Conservation (phyloP, 2,797 vertebrate genomes). For the Carcharodon carcharias region DNA sequence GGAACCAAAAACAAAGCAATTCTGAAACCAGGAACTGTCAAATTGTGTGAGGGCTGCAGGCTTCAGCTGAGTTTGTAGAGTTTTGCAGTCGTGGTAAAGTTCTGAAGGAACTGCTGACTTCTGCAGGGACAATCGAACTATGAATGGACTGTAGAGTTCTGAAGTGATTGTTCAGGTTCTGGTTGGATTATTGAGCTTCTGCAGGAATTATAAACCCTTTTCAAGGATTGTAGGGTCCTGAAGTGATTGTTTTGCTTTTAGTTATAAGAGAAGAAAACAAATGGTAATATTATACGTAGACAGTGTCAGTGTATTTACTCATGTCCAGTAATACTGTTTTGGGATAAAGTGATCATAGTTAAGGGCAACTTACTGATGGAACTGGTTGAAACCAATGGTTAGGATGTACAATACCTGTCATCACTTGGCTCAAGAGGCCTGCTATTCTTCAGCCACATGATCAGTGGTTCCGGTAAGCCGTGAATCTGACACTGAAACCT, state of each 20-base stretch:
- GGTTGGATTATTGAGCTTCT: background rate
- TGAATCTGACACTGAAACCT: constrained; percentile 97
- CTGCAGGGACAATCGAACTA: too few species aligned
- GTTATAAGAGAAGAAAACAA: background rate
- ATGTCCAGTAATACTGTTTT: background rate
- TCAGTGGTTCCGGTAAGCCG: constrained; percentile 84
- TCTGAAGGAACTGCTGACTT: background rate
- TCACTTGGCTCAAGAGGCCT: constrained; percentile 73
- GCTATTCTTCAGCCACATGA: constrained; percentile 90
- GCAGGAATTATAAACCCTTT: background rate
- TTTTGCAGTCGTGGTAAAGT: background rate
- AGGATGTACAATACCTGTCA: constrained; percentile 43
- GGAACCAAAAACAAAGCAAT: background rate
- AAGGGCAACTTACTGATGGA: background rate
- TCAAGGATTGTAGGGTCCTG: background rate
- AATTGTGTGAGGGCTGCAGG: background rate
- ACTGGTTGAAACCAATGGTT: background rate
- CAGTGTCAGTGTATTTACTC: background rate
- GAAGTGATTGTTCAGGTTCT: background rate
- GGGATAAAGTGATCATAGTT: background rate
- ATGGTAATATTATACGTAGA: background rate
- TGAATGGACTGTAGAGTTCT: background rate
- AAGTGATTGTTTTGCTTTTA: background rate
- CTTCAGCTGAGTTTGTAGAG: background rate
- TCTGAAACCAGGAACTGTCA: background rate